Percentiles rank a stretch among this genome's conserved stretches.
These are phyloP conservation scores for Microtus montanus DNA, from an alignment of 2,113 vertebrate species.

Conservation along the genomic window DNA sequence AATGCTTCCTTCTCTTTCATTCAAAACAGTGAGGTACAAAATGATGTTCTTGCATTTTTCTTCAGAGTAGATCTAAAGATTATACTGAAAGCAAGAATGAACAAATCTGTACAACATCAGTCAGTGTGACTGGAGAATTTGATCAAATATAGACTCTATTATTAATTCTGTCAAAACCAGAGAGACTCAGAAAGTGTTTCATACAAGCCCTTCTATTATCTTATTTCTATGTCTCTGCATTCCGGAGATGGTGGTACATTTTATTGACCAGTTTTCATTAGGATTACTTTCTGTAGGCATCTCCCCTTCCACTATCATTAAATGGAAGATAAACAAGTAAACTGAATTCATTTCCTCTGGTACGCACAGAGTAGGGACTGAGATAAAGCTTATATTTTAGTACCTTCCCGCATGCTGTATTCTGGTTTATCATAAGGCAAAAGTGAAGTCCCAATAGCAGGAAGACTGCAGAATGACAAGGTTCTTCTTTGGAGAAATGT, in stretches of 20 bases:
- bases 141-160: conserved; percentile 66
- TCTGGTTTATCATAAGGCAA: conserved; percentile 50
- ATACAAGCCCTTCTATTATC: conserved; percentile 43
- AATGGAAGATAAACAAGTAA: not conserved
- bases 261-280: conserved; percentile 24
- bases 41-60: conserved; percentile 78
- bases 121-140: conserved; percentile 74
- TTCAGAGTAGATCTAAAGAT: conserved; percentile 81
- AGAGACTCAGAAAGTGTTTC: conserved; percentile 65
- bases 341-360: conserved; percentile 19
- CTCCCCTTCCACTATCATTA: conserved; percentile 31
- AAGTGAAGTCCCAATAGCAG: conserved; percentile 21
- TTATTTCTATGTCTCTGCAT: conserved; percentile 58
- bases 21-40: conserved; percentile 69
- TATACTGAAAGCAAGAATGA: conserved; percentile 81
- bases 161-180: conserved; percentile 78
- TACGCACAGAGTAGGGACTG: not conserved
- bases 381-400: not conserved
- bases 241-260: conserved; percentile 46
- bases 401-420: not conserved
- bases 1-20: conserved; percentile 68
- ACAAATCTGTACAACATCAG: conserved; percentile 77
- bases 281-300: not conserved
- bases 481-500: conserved; percentile 59
- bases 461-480: conserved; percentile 53